Conservation (phyloP, 2,888 invertebrate species). For the Lumbricus terrestris region DNA sequence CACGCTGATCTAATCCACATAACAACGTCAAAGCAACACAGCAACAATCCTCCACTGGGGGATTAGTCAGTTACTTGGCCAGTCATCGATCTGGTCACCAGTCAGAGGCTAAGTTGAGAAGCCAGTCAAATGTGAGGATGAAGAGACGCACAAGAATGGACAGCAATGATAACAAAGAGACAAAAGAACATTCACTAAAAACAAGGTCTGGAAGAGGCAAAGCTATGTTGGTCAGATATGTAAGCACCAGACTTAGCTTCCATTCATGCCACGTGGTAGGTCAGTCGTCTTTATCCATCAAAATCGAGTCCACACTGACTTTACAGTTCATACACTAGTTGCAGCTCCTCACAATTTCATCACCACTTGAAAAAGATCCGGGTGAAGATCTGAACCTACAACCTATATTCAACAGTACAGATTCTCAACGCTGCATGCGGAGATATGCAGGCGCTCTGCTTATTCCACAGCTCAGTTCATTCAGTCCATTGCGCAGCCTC, state of each 20-base stretch:
- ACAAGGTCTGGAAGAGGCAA: no score
- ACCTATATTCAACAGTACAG: not conserved
- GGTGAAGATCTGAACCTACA: not conserved
- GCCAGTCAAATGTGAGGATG: not conserved
- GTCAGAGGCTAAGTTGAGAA: not conserved
- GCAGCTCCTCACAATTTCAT: no score
- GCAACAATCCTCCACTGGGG: not conserved
- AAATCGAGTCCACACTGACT: no score
- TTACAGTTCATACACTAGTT: no score
- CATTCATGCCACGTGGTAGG: not conserved
- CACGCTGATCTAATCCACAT: not conserved
- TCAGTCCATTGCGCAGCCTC: no score
- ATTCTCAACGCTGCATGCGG: no score
- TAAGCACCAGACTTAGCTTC: not conserved
- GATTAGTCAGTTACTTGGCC: not conserved
- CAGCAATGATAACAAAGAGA: not conserved
- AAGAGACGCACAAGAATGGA: not conserved
- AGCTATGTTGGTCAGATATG: no score
- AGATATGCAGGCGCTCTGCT: no score
- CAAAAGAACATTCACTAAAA: no score
- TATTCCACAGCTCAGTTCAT: no score
- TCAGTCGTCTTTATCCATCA: no score
- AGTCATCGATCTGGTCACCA: not conserved
- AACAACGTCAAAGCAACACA: not conserved
- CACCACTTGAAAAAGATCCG: not conserved